These are phyloP conservation scores for Centropristis striata DNA, from an alignment of 2,113 vertebrate genomes.

Conservation along the genomic window DNA sequence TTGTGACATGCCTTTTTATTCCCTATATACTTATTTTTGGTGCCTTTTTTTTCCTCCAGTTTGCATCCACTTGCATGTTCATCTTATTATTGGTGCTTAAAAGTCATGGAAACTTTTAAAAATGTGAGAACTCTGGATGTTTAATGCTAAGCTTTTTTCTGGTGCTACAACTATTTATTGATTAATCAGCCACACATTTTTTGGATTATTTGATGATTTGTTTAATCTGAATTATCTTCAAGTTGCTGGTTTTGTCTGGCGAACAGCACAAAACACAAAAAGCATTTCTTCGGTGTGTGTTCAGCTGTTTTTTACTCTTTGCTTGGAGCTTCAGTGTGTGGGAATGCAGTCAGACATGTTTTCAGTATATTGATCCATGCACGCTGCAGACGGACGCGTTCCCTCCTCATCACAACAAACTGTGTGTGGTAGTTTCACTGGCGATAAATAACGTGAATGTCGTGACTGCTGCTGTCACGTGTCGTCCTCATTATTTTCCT, in stretches of 20 bases:
- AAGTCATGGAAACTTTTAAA: too few species aligned
- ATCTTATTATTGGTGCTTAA: too few species aligned
- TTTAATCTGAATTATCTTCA: neutral
- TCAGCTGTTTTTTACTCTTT: too few species aligned
- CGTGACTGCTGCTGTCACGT: neutral
- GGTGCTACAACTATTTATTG: neutral
- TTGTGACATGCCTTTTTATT: too few species aligned
- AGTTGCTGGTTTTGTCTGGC: neutral
- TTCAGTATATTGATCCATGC: slow-evolving; percentile 18
- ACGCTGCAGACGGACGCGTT: neutral
- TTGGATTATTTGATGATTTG: neutral
- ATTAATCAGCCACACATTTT: neutral
- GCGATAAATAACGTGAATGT: neutral
- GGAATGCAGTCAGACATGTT: slow-evolving; percentile 67
- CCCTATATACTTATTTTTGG: too few species aligned
- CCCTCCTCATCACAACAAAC: neutral
- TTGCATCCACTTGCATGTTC: too few species aligned
- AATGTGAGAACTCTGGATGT: too few species aligned
- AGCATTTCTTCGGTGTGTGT: too few species aligned
- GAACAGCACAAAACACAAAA: neutral
- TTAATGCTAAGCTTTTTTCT: neutral
- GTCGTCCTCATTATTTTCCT: neutral
- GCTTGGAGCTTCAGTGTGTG: neutral
- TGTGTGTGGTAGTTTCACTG: neutral
- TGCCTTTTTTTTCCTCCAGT: too few species aligned